Conservation (phyloP, 2,797 vertebrate genomes). For the Chloroceryle amazona region DNA sequence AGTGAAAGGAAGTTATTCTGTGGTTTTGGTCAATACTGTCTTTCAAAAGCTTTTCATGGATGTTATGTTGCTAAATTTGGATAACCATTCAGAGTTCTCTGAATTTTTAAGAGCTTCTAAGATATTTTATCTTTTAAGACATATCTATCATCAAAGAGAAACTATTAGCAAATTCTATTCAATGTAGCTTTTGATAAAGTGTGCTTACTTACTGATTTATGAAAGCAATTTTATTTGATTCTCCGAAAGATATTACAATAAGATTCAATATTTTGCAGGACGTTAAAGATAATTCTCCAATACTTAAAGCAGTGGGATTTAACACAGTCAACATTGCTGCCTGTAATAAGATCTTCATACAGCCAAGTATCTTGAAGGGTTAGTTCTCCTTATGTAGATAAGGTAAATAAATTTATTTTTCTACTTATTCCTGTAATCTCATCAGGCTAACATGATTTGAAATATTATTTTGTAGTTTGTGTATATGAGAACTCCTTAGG, state of each 20-base stretch:
- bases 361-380: neutral
- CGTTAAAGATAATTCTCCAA: neutral
- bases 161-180: neutral
- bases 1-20: neutral
- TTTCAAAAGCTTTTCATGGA: neutral
- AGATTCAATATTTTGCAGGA: neutral
- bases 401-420: neutral
- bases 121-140: neutral
- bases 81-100: neutral
- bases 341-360: neutral
- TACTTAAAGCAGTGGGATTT: neutral
- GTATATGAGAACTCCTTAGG: neutral
- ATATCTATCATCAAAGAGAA: neutral
- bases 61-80: neutral
- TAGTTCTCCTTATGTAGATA: neutral
- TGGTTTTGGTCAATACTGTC: neutral
- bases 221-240: neutral
- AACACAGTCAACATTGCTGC: neutral
- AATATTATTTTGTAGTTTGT: neutral
- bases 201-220: neutral
- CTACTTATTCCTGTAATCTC: neutral
- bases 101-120: neutral
- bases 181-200: neutral
- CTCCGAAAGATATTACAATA: neutral
- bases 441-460: neutral